Evolutionary conservation across 1,140 invertebrate genomes (phyloP), one percentile per base, ranked within the genome.

Genomic region (Kradibia gibbosae): DNA sequence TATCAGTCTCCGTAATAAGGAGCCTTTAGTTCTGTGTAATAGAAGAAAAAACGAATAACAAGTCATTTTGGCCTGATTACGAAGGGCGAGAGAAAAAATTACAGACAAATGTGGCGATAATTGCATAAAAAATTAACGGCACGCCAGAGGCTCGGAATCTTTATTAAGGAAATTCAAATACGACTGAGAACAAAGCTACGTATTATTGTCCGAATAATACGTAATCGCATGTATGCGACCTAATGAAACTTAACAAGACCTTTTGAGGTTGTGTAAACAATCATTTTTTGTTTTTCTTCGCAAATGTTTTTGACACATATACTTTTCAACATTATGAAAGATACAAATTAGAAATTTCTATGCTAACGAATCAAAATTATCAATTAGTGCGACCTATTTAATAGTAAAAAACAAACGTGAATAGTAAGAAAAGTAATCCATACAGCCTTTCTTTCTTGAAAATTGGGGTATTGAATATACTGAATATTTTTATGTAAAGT

Each of bases 131-230:
- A 67, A 67, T 67, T 39, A 20, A 1, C 20, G 20, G 62, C 25
- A 39, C 11, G 45, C 60, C 48, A 22, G 60, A 48, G 76, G 76
- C 62, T 65, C 62, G 76, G 75, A 77, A 67, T 48, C 62, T 70
- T 34, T 70, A 78, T 67, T 39, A 53, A 70, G 62, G 45, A 78
- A 70, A 78, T 70, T 28, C 76, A 78, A 78, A 70, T 50, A 65
- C 22, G 42, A 34, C 11, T 42, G 11, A 57, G 22, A 34, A 25
- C 10, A 39, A n/a, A 57, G 34, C 62, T 67, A 8, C 34, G 3
- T 67, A 20, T 67, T 67, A 67, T 67, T 67, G 62, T 67, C 62
- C 34, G 39, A 67, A 67, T 67, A 31, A 67, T 67, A 67, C 20
- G 62, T 39, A 67, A 67, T 67, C 62, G 34, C 62, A 8, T 39